These are phyloP conservation scores for Monochamus alternatus DNA, from an alignment of 2,888 invertebrate genomes.

Conservation along the genomic window DNA sequence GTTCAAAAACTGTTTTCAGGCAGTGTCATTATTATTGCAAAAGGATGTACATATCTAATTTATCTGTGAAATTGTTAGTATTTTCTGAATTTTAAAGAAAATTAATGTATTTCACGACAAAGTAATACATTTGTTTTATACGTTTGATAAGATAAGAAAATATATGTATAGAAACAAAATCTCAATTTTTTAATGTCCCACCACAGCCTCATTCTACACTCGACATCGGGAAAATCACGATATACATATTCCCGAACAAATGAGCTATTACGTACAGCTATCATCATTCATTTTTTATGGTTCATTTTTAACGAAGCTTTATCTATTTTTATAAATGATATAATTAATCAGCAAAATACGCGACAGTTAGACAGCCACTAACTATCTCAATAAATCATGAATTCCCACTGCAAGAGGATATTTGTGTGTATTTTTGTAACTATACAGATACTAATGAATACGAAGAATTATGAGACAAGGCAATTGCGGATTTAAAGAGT, in stretches of 20 bases:
- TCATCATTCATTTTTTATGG: slow-evolving; percentile 27
- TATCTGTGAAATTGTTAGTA: too few species aligned
- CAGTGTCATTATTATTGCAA: too few species aligned
- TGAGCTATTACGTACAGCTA: slow-evolving; percentile 18
- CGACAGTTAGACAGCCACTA: slow-evolving; percentile 15
- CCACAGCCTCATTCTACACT: too few species aligned
- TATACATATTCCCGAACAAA: slow-evolving; percentile 1
- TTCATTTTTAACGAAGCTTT: slow-evolving; percentile 14
- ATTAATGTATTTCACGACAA: too few species aligned
- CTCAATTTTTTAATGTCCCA: too few species aligned
- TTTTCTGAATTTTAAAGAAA: too few species aligned
- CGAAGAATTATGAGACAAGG: neutral
- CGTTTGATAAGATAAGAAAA: too few species aligned
- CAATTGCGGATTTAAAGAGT: neutral
- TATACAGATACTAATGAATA: neutral
- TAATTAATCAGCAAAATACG: slow-evolving; percentile 21
- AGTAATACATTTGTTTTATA: too few species aligned
- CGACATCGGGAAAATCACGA: neutral
- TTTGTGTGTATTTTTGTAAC: neutral
- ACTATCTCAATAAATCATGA: slow-evolving; percentile 27
- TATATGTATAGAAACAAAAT: too few species aligned
- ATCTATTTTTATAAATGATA: slow-evolving; percentile 30
- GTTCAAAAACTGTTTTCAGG: too few species aligned
- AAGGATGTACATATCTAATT: too few species aligned
- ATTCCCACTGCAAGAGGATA: slow-evolving; percentile 4